Conservation (phyloP, 1,140 invertebrate species). For the Drosophila kepulauana region DNA sequence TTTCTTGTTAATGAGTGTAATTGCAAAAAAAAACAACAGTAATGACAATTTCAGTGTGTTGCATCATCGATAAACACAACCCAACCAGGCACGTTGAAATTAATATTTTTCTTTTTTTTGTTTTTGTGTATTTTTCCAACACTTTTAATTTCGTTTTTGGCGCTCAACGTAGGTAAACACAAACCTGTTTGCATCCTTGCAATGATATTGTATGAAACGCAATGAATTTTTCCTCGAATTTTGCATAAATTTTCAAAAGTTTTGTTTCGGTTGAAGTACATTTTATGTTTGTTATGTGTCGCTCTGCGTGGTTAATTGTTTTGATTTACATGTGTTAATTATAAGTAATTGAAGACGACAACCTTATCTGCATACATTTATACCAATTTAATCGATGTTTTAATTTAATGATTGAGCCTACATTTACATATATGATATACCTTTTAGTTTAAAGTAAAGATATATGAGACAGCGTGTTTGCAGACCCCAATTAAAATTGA, state of each 20-base stretch:
- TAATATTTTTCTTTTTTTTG: not conserved
- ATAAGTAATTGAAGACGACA: conserved; percentile 6
- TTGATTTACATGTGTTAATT: conserved; percentile 66
- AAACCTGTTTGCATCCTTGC: conserved; percentile 1
- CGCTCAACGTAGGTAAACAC: not conserved
- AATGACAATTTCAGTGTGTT: not conserved
- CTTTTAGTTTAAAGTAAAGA: conserved; percentile 79
- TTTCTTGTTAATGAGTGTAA: too few species aligned
- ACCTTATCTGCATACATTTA: conserved; percentile 13
- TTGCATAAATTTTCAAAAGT: conserved; percentile 12
- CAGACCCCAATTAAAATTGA: conserved; percentile 67
- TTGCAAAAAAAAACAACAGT: too few species aligned
- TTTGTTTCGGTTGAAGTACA: conserved; percentile 8
- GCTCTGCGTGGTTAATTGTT: conserved; percentile 72
- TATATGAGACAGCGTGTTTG: conserved; percentile 75
- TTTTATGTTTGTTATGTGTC: conserved; percentile 35
- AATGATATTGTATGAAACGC: conserved; percentile 33
- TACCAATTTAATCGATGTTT: conserved; percentile 28
- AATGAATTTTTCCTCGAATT: conserved; percentile 21
- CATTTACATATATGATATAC: conserved; percentile 38
- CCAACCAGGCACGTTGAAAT: not conserved
- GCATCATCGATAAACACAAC: not conserved
- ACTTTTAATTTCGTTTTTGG: not conserved
- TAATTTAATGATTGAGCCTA: conserved; percentile 57
- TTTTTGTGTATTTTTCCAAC: not conserved